Conservation (phyloP, 2,113 vertebrate species). For the Microcebus ravelobensis region DNA sequence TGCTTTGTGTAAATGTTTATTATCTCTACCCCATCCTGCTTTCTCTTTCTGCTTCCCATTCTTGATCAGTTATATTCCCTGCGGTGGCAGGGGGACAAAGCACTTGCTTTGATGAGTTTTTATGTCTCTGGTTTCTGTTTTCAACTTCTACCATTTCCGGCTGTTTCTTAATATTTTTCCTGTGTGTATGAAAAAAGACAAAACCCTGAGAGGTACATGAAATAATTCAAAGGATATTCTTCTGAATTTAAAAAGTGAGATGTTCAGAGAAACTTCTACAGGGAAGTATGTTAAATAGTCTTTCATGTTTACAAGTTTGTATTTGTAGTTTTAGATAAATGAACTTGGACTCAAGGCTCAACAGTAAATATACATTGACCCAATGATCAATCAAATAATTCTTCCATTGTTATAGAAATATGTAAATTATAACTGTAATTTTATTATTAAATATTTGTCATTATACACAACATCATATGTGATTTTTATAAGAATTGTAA, state of each 20-base stretch:
- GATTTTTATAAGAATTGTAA: background rate
- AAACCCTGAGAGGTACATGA: background rate
- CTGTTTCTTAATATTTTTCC: slow-evolving; percentile 47
- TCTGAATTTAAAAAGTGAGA: slow-evolving; percentile 38
- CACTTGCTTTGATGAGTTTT: background rate
- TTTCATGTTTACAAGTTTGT: background rate
- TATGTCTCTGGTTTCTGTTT: slow-evolving; percentile 14
- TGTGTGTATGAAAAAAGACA: background rate
- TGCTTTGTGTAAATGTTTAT: slow-evolving; percentile 32
- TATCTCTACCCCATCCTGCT: background rate
- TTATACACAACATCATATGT: background rate
- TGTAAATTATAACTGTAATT: background rate
- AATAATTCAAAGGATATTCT: slow-evolving; percentile 42
- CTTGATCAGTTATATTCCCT: background rate
- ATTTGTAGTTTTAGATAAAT: slow-evolving; percentile 2
- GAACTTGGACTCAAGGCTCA: background rate
- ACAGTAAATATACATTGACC: background rate
- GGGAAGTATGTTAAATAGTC: background rate
- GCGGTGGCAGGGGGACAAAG: background rate
- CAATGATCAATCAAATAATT: slow-evolving; percentile 15
- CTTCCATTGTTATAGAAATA: background rate
- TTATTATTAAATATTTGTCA: slow-evolving; percentile 12
- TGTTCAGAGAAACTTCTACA: background rate
- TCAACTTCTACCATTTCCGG: slow-evolving; percentile 31
- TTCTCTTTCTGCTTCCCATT: slow-evolving; percentile 30